phyloP scores from a whole-genome alignment of 2,113 vertebrate species.

The Acinonyx jubatus region DNA sequence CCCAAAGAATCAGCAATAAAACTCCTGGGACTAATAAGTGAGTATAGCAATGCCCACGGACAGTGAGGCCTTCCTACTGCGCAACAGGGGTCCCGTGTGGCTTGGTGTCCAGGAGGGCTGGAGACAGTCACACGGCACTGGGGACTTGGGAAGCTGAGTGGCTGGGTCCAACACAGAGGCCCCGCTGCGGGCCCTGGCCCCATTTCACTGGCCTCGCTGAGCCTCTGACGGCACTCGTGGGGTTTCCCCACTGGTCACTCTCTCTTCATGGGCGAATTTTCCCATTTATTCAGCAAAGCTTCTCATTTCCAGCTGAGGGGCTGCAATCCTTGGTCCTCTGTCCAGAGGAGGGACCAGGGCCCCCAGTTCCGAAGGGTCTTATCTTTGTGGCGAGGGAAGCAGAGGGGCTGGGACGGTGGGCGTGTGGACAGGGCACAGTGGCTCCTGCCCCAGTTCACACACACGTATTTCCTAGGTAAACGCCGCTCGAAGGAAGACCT shows the following conservation, averaged over 20 bases:
- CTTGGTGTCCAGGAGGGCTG: neutral
- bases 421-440: accelerated
- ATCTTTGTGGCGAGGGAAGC: too few relatives aligned
- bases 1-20: neutral
- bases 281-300: neutral
- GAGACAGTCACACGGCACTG: neutral
- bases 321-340: neutral
- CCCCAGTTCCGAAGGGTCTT: neutral
- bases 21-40: neutral
- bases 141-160: neutral
- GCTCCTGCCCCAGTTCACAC: neutral
- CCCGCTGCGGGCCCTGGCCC: neutral
- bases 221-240: neutral
- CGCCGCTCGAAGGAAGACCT: neutral
- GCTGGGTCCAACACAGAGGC: neutral
- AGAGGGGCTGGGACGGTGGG: too few relatives aligned
- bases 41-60: neutral
- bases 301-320: neutral
- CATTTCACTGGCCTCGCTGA: neutral
- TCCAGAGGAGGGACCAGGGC: neutral
- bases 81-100: neutral
- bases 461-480: neutral
- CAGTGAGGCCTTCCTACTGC: accelerated
- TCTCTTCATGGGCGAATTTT: neutral
- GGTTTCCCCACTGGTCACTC: neutral